Evolutionary conservation across 2,113 vertebrate species (phyloP).

Genomic region (Charina bottae): DNA sequence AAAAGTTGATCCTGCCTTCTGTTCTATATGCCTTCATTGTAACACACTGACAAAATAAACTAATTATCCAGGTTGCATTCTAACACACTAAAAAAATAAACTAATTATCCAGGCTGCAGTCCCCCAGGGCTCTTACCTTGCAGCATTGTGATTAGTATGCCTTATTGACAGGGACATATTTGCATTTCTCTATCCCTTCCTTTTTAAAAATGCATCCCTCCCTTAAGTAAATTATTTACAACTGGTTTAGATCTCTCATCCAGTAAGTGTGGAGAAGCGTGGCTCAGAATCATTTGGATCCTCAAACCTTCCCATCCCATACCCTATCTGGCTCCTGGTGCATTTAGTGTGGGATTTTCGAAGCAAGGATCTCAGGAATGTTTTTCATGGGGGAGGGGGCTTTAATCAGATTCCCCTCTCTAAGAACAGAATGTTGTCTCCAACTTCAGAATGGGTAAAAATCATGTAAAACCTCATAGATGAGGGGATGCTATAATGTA

Average conservation of each 20-base stretch:
- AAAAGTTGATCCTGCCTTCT: background rate
- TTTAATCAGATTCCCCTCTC: background rate
- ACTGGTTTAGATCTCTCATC: background rate
- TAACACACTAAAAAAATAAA: background rate
- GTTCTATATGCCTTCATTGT: background rate
- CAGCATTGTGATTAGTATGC: background rate
- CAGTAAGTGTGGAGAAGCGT: background rate
- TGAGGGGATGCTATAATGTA: background rate
- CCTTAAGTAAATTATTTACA: background rate
- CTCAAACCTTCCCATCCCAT: background rate
- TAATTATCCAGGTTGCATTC: background rate
- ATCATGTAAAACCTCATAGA: background rate
- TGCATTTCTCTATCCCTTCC: background rate
- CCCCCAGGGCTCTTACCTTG: background rate
- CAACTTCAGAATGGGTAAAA: background rate
- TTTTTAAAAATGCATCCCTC: background rate
- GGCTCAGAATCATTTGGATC: background rate
- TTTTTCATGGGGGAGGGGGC: background rate
- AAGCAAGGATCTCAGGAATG: background rate
- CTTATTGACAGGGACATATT: background rate
- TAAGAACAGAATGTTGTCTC: background rate
- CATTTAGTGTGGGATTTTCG: background rate
- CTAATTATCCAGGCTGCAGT: background rate
- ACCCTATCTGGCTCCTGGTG: background rate
- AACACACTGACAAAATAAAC: background rate